Conservation (phyloP, 2,888 invertebrate genomes). For the Helicoverpa assulta region DNA sequence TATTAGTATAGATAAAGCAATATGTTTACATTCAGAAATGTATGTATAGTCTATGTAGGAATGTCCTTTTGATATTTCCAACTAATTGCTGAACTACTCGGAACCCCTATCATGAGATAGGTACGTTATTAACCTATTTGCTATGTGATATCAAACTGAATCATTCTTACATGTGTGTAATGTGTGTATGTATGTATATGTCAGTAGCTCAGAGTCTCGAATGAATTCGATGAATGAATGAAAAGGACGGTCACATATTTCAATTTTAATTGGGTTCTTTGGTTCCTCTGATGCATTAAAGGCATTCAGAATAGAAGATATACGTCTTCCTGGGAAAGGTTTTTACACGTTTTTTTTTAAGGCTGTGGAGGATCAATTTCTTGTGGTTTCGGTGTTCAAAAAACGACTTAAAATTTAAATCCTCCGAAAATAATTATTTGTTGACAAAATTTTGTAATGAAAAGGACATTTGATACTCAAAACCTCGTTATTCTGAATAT, state of each 20-base stretch:
- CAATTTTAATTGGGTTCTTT: neutral
- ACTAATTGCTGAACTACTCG: neutral
- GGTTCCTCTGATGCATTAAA: neutral
- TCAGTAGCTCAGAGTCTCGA: neutral
- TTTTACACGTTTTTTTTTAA: neutral
- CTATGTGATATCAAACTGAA: neutral
- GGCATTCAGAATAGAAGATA: neutral
- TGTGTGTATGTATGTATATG: too few relatives aligned
- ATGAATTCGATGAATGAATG: neutral
- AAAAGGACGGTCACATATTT: neutral
- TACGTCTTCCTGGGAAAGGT: neutral
- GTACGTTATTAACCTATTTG: neutral
- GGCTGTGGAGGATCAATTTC: too few relatives aligned
- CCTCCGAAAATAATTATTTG: neutral
- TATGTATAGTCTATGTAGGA: neutral
- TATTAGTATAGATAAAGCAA: too few relatives aligned
- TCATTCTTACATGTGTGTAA: neutral
- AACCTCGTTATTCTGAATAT: slow-evolving; percentile 70
- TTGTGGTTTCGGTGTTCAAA: too few relatives aligned
- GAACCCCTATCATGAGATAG: neutral
- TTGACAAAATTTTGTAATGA: slow-evolving; percentile 42
- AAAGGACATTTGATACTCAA: slow-evolving; percentile 68
- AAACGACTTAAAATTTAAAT: too few relatives aligned
- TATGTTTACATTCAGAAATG: neutral
- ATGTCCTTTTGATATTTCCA: neutral